phyloP scores from a whole-genome alignment of 53 echinoderm and acorn worm genomes.

The Henricia sp. region DNA sequence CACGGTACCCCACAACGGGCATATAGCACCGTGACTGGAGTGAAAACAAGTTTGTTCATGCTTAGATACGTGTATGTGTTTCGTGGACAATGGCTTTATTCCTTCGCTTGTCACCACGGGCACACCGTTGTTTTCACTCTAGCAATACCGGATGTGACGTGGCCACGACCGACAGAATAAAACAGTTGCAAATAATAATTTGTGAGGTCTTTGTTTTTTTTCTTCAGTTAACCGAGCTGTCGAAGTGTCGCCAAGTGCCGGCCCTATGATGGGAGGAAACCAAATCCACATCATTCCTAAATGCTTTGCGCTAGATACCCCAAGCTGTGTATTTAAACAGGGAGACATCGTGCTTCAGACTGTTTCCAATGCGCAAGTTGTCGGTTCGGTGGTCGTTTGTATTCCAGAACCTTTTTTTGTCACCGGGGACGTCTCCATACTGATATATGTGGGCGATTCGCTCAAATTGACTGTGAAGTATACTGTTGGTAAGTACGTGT shows the following conservation, averaged over 20 bases:
- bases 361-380: conserved; percentile 33
- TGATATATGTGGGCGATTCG: conserved; percentile 10
- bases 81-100: no score
- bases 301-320: not conserved
- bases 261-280: conserved; percentile 54
- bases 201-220: no score
- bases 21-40: no score
- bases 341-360: conserved; percentile 56
- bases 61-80: no score
- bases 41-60: no score
- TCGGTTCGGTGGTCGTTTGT: conserved; percentile 68
- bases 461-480: conserved; percentile 10
- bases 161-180: no score
- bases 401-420: conserved; percentile 88
- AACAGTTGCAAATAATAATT: no score
- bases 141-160: no score
- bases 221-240: not conserved
- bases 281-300: conserved; percentile 16
- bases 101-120: no score
- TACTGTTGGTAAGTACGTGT: conserved; percentile 44
- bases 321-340: conserved; percentile 26
- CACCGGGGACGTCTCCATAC: conserved; percentile 70
- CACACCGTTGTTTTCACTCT: no score
- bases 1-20: no score
- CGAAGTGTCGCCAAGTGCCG: conserved; percentile 29